Conservation (phyloP, 2,113 vertebrate species). For the Bubo scandiacus region DNA sequence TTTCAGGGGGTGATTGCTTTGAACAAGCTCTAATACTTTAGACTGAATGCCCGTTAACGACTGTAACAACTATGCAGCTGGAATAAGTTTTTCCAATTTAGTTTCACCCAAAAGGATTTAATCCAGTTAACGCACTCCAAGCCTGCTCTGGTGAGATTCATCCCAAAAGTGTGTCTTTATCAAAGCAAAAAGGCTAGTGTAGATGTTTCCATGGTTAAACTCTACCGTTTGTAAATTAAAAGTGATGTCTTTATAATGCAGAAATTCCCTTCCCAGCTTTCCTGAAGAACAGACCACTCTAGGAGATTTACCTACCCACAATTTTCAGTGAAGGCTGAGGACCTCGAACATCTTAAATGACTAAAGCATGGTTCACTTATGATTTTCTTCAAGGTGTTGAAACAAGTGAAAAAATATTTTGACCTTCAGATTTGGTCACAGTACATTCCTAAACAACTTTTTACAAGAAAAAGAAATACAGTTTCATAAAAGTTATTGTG, state of each 20-base stretch:
- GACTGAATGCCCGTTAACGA: not conserved
- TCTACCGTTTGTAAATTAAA: not conserved
- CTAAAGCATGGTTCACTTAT: not conserved
- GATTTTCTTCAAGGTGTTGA: not conserved
- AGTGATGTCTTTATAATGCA: not conserved
- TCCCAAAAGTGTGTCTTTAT: not conserved
- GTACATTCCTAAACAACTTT: not conserved
- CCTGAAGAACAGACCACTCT: not conserved
- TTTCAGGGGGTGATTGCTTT: not conserved
- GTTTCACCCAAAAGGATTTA: not conserved
- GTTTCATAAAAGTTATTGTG: not conserved
- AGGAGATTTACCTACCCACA: not conserved
- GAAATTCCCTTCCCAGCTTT: not conserved
- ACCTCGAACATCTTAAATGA: not conserved
- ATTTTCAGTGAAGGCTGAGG: not conserved
- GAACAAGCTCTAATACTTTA: not conserved
- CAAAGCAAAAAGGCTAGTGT: not conserved
- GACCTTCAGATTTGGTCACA: not conserved
- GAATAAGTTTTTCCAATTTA: not conserved
- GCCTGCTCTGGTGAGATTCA: not conserved
- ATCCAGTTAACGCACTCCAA: not conserved
- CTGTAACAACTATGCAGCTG: not conserved
- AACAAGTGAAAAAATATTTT: not conserved
- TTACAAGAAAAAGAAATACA: not conserved
- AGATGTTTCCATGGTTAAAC: not conserved